A percentile compares a stretch with the other conserved stretches of the same genome.
Evolutionary conservation across 1,140 invertebrate genomes (phyloP).

Genomic region (Tetraneura akinire): DNA sequence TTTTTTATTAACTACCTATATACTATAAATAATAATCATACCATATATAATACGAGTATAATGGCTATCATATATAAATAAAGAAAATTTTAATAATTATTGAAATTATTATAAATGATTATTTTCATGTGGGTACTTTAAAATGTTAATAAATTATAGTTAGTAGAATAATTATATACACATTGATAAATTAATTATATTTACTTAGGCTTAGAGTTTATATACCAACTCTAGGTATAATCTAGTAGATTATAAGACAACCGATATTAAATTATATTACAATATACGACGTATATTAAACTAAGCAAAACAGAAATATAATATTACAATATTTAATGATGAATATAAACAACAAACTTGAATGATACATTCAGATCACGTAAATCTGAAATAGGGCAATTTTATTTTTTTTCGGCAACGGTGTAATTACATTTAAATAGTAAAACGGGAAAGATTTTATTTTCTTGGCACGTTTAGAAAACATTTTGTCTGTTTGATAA

Average conservation of each 20-base stretch:
- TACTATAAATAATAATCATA: not conserved
- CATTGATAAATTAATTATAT: conserved; percentile 7
- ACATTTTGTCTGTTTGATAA: conserved; percentile 28
- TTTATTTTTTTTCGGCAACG: conserved; percentile 21
- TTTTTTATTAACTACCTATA: not conserved
- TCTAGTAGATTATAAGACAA: not conserved
- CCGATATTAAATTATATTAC: not conserved
- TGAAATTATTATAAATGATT: not conserved
- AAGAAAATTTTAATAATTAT: not conserved
- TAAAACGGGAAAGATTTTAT: conserved; percentile 31
- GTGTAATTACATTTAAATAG: conserved; percentile 46
- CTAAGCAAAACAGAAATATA: not conserved
- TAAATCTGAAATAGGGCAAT: conserved; percentile 28
- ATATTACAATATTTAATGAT: conserved; percentile 27
- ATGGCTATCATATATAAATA: not conserved
- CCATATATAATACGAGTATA: no score
- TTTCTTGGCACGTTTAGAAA: conserved; percentile 47
- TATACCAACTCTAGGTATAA: no score
- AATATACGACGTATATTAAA: not conserved
- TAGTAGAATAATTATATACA: not conserved
- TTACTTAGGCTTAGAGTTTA: not conserved
- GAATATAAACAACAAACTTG: not conserved
- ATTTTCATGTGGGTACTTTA: not conserved
- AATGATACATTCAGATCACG: conserved; percentile 43
- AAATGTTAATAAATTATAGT: not conserved